Percentiles rank a stretch among this genome's conserved stretches.
These are phyloP conservation scores for Pristionchus pacificus DNA, from an alignment of 1,140 invertebrate genomes.

Conservation along the genomic window DNA sequence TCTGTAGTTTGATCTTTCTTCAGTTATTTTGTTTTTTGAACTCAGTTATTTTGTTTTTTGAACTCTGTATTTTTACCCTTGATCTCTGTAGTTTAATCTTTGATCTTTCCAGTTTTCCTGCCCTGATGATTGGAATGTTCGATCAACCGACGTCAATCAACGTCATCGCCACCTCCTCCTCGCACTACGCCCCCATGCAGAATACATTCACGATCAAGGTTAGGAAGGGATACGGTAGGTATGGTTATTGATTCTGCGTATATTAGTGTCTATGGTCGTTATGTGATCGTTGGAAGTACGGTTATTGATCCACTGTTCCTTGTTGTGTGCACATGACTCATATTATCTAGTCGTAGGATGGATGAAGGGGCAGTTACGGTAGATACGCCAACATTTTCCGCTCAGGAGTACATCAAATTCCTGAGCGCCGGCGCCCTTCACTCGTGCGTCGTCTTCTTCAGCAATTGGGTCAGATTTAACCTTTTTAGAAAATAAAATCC, in stretches of 20 bases:
- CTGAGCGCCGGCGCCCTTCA: background rate
- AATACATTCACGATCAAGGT: background rate
- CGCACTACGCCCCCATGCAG: background rate
- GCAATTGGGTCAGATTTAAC: background rate
- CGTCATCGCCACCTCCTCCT: slow-evolving; percentile 64
- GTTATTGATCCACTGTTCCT: too few species aligned
- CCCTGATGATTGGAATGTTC: slow-evolving; percentile 85
- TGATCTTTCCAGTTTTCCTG: slow-evolving; percentile 66
- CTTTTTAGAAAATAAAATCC: too few species aligned
- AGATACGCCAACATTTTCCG: too few species aligned
- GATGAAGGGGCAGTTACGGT: too few species aligned
- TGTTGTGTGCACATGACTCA: too few species aligned
- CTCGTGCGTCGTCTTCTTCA: background rate
- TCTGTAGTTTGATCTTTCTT: background rate
- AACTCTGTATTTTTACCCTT: background rate
- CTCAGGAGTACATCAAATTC: background rate
- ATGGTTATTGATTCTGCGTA: background rate
- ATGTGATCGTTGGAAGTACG: too few species aligned
- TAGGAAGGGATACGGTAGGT: too few species aligned
- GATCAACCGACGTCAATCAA: slow-evolving; percentile 88
- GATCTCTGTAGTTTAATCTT: background rate
- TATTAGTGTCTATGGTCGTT: too few species aligned
- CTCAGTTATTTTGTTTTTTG: too few species aligned
- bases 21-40: too few species aligned
- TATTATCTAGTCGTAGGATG: too few species aligned